Percentiles rank a stretch among this genome's conserved stretches.
Evolutionary conservation across 1,140 invertebrate genomes (phyloP).

Genomic region (Polypedilum pembai): DNA sequence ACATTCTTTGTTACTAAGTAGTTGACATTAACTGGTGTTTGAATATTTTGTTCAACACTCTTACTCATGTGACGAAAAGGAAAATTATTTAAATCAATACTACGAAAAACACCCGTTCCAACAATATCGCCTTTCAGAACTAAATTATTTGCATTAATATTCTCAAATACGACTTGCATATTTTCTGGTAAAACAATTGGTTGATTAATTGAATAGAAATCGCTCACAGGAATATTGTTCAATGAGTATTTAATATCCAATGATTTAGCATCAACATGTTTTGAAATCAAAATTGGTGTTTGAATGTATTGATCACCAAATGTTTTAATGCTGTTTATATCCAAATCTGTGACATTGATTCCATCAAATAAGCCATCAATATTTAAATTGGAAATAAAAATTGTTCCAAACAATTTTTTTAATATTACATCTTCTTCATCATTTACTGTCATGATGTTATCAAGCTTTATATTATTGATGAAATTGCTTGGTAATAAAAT

Average conservation of each 20-base stretch:
- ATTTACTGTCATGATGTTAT: conserved; percentile 44
- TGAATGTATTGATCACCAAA: conserved; percentile 35
- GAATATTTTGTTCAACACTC: conserved; percentile 36
- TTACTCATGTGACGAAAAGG: conserved; percentile 35
- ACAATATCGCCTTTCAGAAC: conserved; percentile 35
- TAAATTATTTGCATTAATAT: conserved; percentile 34
- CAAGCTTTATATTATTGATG: conserved; percentile 42
- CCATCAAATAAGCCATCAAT: conserved; percentile 38
- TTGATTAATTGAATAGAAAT: conserved; percentile 33
- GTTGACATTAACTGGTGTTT: conserved; percentile 32
- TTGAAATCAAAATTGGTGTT: background rate
- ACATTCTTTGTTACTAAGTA: conserved; percentile 30
- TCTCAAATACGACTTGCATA: conserved; percentile 30
- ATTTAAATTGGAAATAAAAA: conserved; percentile 41
- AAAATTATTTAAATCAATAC: conserved; percentile 36
- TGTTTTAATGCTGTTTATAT: conserved; percentile 37
- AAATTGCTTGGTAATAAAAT: conserved; percentile 37
- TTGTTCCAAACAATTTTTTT: conserved; percentile 39
- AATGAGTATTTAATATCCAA: conserved; percentile 35
- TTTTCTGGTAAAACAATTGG: conserved; percentile 31
- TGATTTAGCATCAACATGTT: conserved; percentile 32
- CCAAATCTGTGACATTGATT: conserved; percentile 39
- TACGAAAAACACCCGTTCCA: conserved; percentile 32
- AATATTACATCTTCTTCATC: conserved; percentile 41
- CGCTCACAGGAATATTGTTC: conserved; percentile 33